Base-by-base conservation (phyloP, 2,888 invertebrate species). In the Dryobota labecula region DNA sequence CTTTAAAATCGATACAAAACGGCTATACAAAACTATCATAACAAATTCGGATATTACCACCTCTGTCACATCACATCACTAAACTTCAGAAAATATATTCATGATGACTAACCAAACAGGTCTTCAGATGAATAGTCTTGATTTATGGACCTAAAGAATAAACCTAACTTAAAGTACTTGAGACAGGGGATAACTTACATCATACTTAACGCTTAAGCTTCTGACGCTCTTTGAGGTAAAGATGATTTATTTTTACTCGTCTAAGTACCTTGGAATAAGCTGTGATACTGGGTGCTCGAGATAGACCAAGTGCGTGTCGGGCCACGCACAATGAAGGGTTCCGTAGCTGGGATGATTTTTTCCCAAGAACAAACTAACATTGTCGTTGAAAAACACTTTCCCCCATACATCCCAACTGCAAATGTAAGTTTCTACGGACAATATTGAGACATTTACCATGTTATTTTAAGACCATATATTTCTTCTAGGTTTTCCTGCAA, bases 101-200 rank as follows among this genome's bases (percentile, higher is more conserved):
- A 72, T 41, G 27, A 41, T 65, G n/a, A 64, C 43, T 64, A 43
- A n/a, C 15, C n/a, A 15, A 41, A 53, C n/a, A 63, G 60, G 38
- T 54, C 54, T 27, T 38, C 7, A 56, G 63, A 68, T 76, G 33
- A 82, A 74, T 65, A 56, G 57, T 2, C 33, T 38, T 33, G 54
- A 73, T 82, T 82, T 79, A 73, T 56, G 53, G 33, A 24, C 56
- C 43, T 51, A 38, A 68, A 49, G 51, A 57, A 47, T 61, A 58
- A 62, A 51, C 63, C 58, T 33, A 43, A 58, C 20, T 15, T 33
- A 53, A 63, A 58, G 62, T 60, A 54, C 61, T 53, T 45, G 15
- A 43, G 65, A 60, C 66, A 38, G 56, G 53, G 63, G n/a, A 70
- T 70, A 56, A 54, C 30, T 70, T 58, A 58, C 33, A 20, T 45